A percentile compares a stretch with the other conserved stretches of the same genome.
phyloP scores from a whole-genome alignment of 2,888 invertebrate species.

The Chloromyia formosa region DNA sequence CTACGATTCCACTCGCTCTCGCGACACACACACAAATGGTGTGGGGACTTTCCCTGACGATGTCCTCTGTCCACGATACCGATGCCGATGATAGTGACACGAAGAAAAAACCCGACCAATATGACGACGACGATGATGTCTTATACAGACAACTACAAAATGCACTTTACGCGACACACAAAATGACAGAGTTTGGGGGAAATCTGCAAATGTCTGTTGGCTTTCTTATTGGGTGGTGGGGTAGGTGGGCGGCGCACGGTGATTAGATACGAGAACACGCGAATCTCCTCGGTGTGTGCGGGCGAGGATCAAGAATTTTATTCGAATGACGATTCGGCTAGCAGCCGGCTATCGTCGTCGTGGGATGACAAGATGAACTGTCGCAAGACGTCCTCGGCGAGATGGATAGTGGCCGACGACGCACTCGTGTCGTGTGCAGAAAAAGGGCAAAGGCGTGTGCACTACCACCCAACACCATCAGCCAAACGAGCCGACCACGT shows the following conservation, averaged over 20 bases:
- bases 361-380: no score
- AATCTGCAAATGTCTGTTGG: no score
- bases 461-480: neutral
- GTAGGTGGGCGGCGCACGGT: no score
- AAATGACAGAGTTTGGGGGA: no score
- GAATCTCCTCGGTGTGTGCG: neutral
- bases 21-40: neutral
- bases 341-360: no score
- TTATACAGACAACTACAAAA: no score
- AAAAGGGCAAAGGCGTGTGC: conserved; percentile 40
- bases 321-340: neutral
- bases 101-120: no score
- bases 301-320: conserved; percentile 5
- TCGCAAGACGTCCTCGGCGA: neutral
- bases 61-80: conserved; percentile 8
- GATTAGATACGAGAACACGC: no score
- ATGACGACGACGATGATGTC: conserved; percentile 15
- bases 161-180: no score
- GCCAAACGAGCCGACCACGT: conserved; percentile 45
- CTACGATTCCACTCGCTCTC: neutral
- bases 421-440: conserved; percentile 18
- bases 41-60: neutral
- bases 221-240: no score
- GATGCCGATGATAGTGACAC: no score
- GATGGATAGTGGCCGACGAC: neutral